A percentile compares a stretch with the other conserved stretches of the same genome.
phyloP scores from a whole-genome alignment of 2,797 vertebrate species.

The Danio choprae region DNA sequence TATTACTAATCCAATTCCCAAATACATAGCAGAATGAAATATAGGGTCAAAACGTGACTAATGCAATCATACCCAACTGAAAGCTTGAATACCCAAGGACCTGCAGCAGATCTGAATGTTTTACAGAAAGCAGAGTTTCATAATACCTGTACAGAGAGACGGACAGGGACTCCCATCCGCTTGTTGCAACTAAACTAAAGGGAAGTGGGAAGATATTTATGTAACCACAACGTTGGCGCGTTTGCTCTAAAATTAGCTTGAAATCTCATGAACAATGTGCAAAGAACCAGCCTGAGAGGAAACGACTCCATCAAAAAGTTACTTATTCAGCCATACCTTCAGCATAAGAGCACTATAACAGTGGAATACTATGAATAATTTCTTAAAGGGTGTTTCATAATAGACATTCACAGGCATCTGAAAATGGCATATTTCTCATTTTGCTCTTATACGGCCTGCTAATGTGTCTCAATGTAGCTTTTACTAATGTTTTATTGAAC shows the following conservation, averaged over 20 bases:
- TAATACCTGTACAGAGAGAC: conserved; percentile 60
- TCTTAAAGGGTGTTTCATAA: conserved; percentile 42
- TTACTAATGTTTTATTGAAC: neutral
- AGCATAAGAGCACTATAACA: conserved; percentile 36
- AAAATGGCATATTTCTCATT: neutral
- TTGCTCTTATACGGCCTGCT: neutral
- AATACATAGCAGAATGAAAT: neutral
- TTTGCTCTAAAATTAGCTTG: conserved; percentile 47
- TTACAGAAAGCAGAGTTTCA: conserved; percentile 36
- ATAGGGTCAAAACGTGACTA: neutral
- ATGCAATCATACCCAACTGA: conserved; percentile 16
- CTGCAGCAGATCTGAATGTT: conserved; percentile 30
- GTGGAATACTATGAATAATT: conserved; percentile 60
- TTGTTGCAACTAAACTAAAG: conserved; percentile 61
- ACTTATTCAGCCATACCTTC: conserved; percentile 8
- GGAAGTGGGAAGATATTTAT: conserved; percentile 59
- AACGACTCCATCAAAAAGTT: conserved; percentile 4
- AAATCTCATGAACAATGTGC: conserved; percentile 44
- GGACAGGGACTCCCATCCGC: conserved; percentile 46
- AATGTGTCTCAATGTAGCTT: neutral
- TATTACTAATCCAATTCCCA: neutral
- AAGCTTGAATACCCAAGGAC: conserved; percentile 15
- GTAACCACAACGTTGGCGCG: conserved; percentile 33
- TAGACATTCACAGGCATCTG: conserved; percentile 26
- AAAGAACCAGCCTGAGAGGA: conserved; percentile 42